These are phyloP conservation scores for Tethya wilhelma DNA, from an alignment of 37 sponge, comb jelly and placozoan genomes.

Conservation along the genomic window DNA sequence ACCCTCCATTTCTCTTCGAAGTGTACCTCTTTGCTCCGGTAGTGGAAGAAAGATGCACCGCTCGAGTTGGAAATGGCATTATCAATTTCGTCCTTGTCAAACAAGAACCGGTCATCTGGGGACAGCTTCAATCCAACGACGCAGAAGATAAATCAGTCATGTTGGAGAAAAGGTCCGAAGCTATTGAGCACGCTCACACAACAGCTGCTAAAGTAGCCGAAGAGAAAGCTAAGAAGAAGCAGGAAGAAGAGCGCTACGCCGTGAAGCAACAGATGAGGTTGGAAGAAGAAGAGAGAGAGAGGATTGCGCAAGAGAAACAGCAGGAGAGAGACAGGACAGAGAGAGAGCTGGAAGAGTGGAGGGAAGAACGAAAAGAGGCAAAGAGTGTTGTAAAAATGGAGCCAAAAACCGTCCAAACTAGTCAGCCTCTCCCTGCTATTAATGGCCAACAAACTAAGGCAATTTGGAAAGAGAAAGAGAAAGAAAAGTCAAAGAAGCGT, in stretches of 20 bases:
- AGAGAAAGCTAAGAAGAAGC: constrained; percentile 67
- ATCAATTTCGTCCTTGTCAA: constrained; percentile 67
- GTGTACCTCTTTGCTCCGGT: constrained; percentile 64
- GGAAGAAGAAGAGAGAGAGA: constrained; percentile 72
- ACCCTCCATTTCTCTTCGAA: constrained; percentile 89
- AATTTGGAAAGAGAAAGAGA: constrained; percentile 22
- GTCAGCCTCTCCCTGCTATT: too few relatives aligned
- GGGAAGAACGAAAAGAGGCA: constrained; percentile 11
- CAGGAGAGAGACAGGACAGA: constrained; percentile 79
- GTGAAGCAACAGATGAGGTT: constrained; percentile 83
- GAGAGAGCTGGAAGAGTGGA: constrained; percentile 78
- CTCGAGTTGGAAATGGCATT: constrained; percentile 72
- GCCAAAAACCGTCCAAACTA: background rate
- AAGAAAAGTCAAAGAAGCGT: background rate
- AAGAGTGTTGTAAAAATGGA: background rate
- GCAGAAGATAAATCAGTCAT: constrained; percentile 55
- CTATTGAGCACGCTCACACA: constrained; percentile 54
- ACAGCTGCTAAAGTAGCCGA: constrained; percentile 28
- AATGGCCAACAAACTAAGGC: too few relatives aligned
- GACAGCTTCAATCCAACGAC: constrained; percentile 33
- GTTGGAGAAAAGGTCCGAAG: constrained; percentile 63
- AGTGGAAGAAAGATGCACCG: constrained; percentile 62
- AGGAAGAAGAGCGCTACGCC: constrained; percentile 72
- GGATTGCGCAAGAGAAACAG: constrained; percentile 81
- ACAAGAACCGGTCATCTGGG: constrained; percentile 50